phyloP scores from a whole-genome alignment of 1,140 invertebrate genomes.

The Calephelis nemesis region DNA sequence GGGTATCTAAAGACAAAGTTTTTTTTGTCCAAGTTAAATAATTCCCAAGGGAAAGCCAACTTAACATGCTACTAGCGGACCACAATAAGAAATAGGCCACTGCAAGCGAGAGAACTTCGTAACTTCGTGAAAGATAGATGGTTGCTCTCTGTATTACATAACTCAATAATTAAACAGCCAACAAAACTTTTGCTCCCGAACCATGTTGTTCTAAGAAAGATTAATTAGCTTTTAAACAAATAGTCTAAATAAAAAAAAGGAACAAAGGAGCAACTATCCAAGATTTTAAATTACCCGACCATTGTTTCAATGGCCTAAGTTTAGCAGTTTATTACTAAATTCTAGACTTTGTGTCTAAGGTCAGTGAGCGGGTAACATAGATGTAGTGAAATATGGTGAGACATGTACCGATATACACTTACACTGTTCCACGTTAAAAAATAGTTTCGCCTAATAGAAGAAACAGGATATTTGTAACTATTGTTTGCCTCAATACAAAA shows the following conservation, averaged over 20 bases:
- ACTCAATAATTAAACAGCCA: neutral
- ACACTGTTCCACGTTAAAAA: no score
- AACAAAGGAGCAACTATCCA: constrained; percentile 12
- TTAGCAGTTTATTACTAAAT: constrained; percentile 14
- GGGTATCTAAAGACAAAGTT: no score
- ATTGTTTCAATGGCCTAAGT: constrained; percentile 4
- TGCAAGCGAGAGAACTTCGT: neutral
- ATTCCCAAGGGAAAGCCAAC: no score
- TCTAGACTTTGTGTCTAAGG: constrained; percentile 11
- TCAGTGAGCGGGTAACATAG: neutral
- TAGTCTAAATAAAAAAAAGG: constrained; percentile 7
- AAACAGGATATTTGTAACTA: no score
- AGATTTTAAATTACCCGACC: constrained; percentile 14
- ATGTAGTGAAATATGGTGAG: neutral
- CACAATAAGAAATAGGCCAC: neutral
- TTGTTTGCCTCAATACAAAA: no score
- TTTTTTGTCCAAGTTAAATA: no score
- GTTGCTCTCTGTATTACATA: neutral
- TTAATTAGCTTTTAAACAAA: constrained; percentile 15
- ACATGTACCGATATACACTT: neutral
- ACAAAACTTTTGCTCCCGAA: neutral
- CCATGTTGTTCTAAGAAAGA: constrained; percentile 15
- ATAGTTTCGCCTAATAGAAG: no score
- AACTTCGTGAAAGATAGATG: constrained; percentile 1
- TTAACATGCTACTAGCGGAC: no score